phyloP scores from a whole-genome alignment of 2,888 invertebrate species.

The Sussaba pulchella region DNA sequence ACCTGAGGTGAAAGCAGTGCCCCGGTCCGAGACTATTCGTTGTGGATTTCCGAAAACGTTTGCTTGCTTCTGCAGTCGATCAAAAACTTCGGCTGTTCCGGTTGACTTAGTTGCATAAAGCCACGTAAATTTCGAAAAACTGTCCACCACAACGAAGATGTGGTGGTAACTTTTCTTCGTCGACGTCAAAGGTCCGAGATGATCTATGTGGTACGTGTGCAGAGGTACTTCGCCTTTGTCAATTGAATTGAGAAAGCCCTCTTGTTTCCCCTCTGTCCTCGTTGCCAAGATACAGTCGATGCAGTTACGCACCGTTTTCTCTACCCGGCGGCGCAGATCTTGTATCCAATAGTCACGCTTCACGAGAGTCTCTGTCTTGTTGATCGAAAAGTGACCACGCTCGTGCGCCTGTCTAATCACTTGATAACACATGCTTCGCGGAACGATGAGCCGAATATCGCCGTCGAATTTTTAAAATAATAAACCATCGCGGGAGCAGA shows the following conservation, averaged over 20 bases:
- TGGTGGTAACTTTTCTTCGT: conserved; percentile 70
- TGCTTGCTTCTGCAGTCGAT: conserved; percentile 75
- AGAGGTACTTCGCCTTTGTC: conserved; percentile 76
- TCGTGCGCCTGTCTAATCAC: conserved; percentile 39
- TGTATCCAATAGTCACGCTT: conserved; percentile 73
- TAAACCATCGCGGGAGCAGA: conserved; percentile 31
- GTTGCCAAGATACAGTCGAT: conserved; percentile 63
- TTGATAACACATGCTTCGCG: conserved; percentile 34
- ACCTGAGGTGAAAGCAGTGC: conserved; percentile 79
- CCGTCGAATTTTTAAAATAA: conserved; percentile 45
- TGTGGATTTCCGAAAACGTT: conserved; percentile 80
- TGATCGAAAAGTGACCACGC: conserved; percentile 32
- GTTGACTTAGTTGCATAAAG: conserved; percentile 75
- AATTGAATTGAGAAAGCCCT: conserved; percentile 77
- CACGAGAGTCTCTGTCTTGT: conserved; percentile 43
- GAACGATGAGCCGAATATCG: conserved; percentile 24
- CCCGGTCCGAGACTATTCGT: conserved; percentile 79
- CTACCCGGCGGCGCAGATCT: conserved; percentile 50
- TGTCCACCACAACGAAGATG: conserved; percentile 58
- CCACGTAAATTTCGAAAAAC: conserved; percentile 73
- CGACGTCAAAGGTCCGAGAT: conserved; percentile 76
- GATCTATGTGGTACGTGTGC: conserved; percentile 78
- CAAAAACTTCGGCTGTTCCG: conserved; percentile 74
- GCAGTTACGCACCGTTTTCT: conserved; percentile 58
- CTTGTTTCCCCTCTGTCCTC: conserved; percentile 73